These are phyloP conservation scores for Agrotis segetum DNA, from an alignment of 2,888 invertebrate genomes.

Conservation along the genomic window DNA sequence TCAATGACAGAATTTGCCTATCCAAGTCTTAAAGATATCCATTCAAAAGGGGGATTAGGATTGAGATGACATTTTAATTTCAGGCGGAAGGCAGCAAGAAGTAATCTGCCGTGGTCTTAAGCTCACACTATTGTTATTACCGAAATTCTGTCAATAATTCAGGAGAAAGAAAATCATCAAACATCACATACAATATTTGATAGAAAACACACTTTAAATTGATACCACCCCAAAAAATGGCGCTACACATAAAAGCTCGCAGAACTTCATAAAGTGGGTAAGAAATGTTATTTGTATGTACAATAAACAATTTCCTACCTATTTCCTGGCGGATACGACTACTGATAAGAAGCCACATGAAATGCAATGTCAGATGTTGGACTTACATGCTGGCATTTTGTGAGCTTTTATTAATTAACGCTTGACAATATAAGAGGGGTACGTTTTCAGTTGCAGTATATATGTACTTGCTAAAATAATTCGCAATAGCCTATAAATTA, in stretches of 20 bases:
- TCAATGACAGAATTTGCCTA: too few species aligned
- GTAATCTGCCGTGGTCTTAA: too few species aligned
- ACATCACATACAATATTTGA: background rate
- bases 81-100: too few species aligned
- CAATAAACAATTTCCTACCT: slow-evolving; percentile 65
- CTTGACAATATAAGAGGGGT: background rate
- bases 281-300: slow-evolving; percentile 59
- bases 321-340: slow-evolving; percentile 57
- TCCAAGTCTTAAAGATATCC: too few species aligned
- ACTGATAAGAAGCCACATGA: slow-evolving; percentile 39
- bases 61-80: too few species aligned
- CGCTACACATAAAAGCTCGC: slow-evolving; percentile 44
- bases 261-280: slow-evolving; percentile 52
- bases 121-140: too few species aligned
- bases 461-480: background rate
- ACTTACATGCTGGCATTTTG: background rate
- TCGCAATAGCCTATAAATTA: background rate
- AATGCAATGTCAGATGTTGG: slow-evolving; percentile 9
- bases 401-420: background rate
- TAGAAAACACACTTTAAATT: slow-evolving; percentile 38
- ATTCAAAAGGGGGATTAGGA: too few species aligned
- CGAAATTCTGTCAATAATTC: background rate
- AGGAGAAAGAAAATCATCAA: background rate
- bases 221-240: slow-evolving; percentile 20
- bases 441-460: background rate